Percentiles rank a stretch among this genome's conserved stretches.
Evolutionary conservation across 2,797 vertebrate genomes (phyloP).

Genomic region (Malacoctenus gilli): DNA sequence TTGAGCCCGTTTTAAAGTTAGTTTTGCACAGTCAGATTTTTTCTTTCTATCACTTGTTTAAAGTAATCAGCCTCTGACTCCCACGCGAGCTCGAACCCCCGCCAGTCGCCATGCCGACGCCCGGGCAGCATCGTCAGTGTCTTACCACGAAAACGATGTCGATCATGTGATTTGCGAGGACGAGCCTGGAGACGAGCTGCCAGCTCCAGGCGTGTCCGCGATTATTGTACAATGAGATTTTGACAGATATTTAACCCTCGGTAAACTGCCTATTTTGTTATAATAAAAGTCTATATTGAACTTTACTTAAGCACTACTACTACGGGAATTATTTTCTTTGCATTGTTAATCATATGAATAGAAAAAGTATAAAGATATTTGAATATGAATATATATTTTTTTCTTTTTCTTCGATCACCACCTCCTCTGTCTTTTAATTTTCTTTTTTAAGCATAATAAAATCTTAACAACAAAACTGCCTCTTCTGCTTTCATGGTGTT

Average conservation of each 20-base stretch:
- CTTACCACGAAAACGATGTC: slow-evolving; percentile 61
- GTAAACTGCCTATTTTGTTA: slow-evolving; percentile 99
- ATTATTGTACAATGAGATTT: slow-evolving; percentile 86
- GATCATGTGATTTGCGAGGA: slow-evolving; percentile 38
- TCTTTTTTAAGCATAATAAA: slow-evolving; percentile 87
- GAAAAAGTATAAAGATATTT: slow-evolving; percentile 81
- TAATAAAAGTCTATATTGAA: slow-evolving; percentile 95
- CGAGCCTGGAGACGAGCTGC: slow-evolving; percentile 73
- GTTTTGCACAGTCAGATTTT: neutral
- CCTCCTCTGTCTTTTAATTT: slow-evolving; percentile 84
- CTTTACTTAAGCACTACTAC: slow-evolving; percentile 93
- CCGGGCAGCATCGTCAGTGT: slow-evolving; percentile 73
- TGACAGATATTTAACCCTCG: slow-evolving; percentile 94
- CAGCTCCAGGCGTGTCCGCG: slow-evolving; percentile 69
- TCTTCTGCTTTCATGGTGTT: neutral
- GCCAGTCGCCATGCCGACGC: neutral
- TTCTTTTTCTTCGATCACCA: slow-evolving; percentile 86
- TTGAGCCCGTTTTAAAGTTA: no score
- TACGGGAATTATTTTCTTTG: slow-evolving; percentile 94
- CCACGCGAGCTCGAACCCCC: slow-evolving; percentile 9
- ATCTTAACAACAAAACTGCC: slow-evolving; percentile 73
- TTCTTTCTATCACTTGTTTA: neutral
- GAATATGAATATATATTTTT: slow-evolving; percentile 87
- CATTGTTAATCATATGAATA: slow-evolving; percentile 86
- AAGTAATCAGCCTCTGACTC: slow-evolving; percentile 18